Evolutionary conservation across 2,797 vertebrate species (phyloP).

Genomic region (Myripristis jacobus): DNA sequence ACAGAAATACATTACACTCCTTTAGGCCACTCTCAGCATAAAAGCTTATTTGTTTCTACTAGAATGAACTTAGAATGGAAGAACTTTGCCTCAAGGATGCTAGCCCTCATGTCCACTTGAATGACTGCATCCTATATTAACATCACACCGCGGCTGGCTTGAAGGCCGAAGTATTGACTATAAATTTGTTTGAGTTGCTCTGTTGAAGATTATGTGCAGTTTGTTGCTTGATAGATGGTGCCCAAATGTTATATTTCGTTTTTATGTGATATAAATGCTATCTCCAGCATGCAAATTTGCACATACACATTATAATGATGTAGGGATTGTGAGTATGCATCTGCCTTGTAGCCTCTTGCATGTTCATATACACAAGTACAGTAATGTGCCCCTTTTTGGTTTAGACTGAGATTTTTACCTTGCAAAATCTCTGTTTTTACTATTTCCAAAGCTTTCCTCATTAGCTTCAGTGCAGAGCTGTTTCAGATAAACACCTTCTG

Average conservation of each 20-base stretch:
- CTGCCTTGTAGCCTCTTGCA: background rate
- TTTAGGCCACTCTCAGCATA: constrained; percentile 33
- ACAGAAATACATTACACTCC: constrained; percentile 30
- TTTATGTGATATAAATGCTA: background rate
- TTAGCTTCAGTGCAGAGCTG: background rate
- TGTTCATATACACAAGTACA: constrained; percentile 3
- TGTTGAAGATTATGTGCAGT: constrained; percentile 6
- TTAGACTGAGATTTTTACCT: background rate
- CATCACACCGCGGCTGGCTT: constrained; percentile 21
- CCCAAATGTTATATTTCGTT: constrained; percentile 1
- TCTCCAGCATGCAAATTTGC: background rate
- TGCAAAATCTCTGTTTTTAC: background rate
- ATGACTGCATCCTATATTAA: constrained; percentile 26
- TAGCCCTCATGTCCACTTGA: constrained; percentile 38
- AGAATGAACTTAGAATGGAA: constrained; percentile 48
- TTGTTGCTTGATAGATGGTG: constrained; percentile 4
- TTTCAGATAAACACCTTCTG: background rate
- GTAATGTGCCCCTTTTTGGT: background rate
- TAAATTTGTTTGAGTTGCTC: constrained; percentile 8
- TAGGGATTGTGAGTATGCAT: background rate
- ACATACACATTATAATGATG: background rate
- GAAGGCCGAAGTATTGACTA: constrained; percentile 34
- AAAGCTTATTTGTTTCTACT: constrained; percentile 28
- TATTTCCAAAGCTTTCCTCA: background rate
- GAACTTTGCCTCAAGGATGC: constrained; percentile 54